A percentile compares a stretch with the other conserved stretches of the same genome.
phyloP scores from a whole-genome alignment of 2,113 vertebrate genomes.

The Nothocercus nigrocapillus region DNA sequence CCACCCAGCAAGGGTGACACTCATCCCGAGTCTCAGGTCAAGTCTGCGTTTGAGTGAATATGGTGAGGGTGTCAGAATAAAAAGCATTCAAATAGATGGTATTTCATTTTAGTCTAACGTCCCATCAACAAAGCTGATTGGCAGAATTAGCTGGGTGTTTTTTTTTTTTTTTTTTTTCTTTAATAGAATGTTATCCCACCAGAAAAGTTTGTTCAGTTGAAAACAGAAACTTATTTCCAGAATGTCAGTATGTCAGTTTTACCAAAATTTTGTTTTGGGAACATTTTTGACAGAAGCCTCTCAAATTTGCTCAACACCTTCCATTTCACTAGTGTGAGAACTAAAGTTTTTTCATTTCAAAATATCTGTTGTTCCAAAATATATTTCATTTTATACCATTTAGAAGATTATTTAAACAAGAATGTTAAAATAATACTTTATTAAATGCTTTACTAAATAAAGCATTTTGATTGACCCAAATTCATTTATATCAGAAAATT shows the following conservation, averaged over 20 bases:
- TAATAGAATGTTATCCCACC: neutral
- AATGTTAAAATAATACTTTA: neutral
- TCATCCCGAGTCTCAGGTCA: neutral
- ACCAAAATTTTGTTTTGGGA: neutral
- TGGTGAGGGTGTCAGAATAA: neutral
- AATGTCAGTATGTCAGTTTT: neutral
- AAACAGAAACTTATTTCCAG: neutral
- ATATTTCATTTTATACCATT: neutral
- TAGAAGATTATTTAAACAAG: neutral
- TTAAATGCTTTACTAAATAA: neutral
- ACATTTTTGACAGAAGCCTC: neutral
- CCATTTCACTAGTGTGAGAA: neutral
- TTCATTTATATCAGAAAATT: neutral
- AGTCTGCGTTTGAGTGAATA: neutral
- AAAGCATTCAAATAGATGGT: neutral
- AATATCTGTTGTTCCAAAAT: neutral
- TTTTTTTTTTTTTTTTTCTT: neutral
- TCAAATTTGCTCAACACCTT: neutral
- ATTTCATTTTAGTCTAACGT: neutral
- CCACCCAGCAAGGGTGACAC: neutral
- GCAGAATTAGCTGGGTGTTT: neutral
- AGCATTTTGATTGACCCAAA: neutral
- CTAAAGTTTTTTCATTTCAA: neutral
- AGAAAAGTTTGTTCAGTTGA: neutral
- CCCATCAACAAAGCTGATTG: neutral